phyloP scores from a whole-genome alignment of 2,888 invertebrate genomes.

The Pardosa pseudoannulata region DNA sequence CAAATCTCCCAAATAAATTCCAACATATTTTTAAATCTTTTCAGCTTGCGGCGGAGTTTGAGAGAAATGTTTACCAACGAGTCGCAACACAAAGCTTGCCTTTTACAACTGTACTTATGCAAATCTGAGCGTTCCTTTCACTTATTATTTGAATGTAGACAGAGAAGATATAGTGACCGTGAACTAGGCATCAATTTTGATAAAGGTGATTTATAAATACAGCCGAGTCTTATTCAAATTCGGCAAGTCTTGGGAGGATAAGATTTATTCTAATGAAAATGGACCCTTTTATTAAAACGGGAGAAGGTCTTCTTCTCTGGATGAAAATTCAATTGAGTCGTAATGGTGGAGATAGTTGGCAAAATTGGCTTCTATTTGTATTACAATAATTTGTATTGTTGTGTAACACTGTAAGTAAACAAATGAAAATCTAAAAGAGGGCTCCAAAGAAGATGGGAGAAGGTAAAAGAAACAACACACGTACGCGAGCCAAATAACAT shows the following conservation, averaged over 20 bases:
- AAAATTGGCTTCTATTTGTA: not conserved
- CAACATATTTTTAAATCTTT: not conserved
- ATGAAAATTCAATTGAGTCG: not conserved
- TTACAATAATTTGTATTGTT: not conserved
- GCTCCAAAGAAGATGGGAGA: too few species aligned
- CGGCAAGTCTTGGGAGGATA: not conserved
- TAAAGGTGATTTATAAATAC: not conserved
- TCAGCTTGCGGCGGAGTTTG: not conserved
- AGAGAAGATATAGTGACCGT: not conserved
- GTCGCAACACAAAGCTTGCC: not conserved
- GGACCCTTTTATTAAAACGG: not conserved
- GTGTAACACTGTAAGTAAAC: too few species aligned
- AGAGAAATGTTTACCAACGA: not conserved
- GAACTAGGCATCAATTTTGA: not conserved
- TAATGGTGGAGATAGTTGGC: not conserved
- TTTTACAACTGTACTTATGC: not conserved
- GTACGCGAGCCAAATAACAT: too few species aligned
- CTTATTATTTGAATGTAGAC: not conserved
- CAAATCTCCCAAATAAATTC: too few species aligned
- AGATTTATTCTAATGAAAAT: not conserved
- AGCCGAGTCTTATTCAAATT: not conserved
- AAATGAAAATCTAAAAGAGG: too few species aligned
- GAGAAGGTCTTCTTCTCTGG: not conserved
- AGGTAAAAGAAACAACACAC: too few species aligned
- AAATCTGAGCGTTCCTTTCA: not conserved